Conservation (phyloP, 1,140 invertebrate species). For the Cryptotermes secundus region DNA sequence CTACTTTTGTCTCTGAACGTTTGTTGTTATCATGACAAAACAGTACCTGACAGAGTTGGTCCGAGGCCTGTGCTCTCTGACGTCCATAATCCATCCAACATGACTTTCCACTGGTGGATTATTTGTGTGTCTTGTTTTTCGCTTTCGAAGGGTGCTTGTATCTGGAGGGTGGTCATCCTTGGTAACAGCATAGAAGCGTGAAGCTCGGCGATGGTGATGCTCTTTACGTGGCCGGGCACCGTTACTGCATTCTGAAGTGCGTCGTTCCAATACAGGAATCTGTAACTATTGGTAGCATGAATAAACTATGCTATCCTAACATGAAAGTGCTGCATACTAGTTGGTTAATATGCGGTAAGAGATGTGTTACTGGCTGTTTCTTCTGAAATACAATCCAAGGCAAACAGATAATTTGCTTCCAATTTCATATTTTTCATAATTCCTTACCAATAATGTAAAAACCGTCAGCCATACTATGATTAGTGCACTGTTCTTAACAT, state of each 20-base stretch:
- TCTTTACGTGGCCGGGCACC: not conserved
- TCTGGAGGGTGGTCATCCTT: conserved; percentile 66
- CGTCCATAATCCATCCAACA: conserved; percentile 96
- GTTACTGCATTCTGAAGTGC: no score
- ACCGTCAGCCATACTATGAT: no score
- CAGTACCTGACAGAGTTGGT: conserved; percentile 64
- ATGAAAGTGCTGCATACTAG: not conserved
- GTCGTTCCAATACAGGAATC: not conserved
- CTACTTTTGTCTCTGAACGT: no score
- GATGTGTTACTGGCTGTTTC: no score
- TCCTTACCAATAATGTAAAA: no score
- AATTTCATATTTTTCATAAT: no score
- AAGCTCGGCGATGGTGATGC: conserved; percentile 49
- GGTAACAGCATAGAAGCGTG: conserved; percentile 93
- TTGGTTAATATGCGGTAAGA: no score
- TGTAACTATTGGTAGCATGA: not conserved
- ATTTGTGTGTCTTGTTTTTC: conserved; percentile 87
- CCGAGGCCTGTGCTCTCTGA: conserved; percentile 74
- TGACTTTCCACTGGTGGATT: conserved; percentile 93
- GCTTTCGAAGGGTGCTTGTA: conserved; percentile 70
- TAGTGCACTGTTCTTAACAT: no score
- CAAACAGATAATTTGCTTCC: no score
- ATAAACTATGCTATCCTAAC: not conserved
- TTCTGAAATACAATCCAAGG: no score
- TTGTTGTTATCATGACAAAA: no score